phyloP scores from a whole-genome alignment of 1,140 invertebrate genomes.

The Panonychus citri region DNA sequence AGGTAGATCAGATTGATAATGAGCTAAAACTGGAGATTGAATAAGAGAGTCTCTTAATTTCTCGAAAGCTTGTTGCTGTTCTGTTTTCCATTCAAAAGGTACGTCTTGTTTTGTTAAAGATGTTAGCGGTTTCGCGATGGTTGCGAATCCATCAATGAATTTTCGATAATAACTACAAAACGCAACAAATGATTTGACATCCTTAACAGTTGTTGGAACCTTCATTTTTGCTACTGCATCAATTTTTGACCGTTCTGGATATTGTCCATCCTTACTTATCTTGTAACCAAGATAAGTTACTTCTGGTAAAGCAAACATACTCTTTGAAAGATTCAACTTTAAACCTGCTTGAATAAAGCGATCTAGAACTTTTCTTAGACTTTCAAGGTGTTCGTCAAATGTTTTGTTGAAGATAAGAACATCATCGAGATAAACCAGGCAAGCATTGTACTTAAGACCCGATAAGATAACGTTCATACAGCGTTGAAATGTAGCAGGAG shows the following conservation, averaged over 20 bases:
- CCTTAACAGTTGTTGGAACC: conserved; percentile 14
- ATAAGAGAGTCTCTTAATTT: conserved; percentile 17
- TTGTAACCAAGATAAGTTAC: conserved; percentile 12
- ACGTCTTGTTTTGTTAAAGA: conserved; percentile 13
- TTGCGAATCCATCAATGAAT: conserved; percentile 11
- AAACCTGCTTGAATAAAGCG: background rate
- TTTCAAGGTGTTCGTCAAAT: background rate
- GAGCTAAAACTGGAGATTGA: background rate
- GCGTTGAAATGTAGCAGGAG: conserved; percentile 22
- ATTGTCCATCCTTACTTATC: conserved; percentile 15
- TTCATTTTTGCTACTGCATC: conserved; percentile 16
- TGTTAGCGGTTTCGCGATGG: conserved; percentile 10
- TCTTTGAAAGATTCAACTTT: conserved; percentile 4
- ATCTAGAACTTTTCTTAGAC: conserved; percentile 11
- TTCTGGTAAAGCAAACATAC: conserved; percentile 4
- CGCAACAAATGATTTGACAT: conserved; percentile 18
- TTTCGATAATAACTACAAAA: conserved; percentile 12
- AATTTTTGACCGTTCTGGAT: conserved; percentile 16
- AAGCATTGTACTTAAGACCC: background rate
- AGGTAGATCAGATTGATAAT: too few relatives aligned
- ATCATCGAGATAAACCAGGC: background rate
- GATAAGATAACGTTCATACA: conserved; percentile 17
- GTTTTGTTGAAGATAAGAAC: background rate
- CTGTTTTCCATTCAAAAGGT: conserved; percentile 4
- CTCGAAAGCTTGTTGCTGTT: conserved; percentile 19